Evolutionary conservation across 2,888 invertebrate species (phyloP).

Genomic region (Hirtodrosophila trivittata): DNA sequence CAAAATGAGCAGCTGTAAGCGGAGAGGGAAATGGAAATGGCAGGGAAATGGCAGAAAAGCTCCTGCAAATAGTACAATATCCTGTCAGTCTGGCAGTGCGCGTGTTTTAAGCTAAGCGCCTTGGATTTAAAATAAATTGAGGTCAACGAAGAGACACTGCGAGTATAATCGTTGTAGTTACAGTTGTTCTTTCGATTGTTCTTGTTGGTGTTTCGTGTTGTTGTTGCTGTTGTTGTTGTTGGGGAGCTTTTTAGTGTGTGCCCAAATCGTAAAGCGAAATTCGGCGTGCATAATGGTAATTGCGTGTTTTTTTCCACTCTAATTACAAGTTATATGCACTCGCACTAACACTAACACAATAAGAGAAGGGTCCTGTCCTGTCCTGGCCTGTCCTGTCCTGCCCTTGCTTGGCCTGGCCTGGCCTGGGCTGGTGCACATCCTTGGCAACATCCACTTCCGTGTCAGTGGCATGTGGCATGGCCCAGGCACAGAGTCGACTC

Average conservation of each 20-base stretch:
- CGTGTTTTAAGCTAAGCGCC: conserved; percentile 68
- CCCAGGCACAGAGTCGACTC: not conserved
- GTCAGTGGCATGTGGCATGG: conserved; percentile 9
- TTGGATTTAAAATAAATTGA: conserved; percentile 75
- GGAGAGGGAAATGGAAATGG: too few species aligned
- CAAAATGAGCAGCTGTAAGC: conserved; percentile 1
- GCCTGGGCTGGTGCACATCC: conserved; percentile 30
- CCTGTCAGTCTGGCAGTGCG: conserved; percentile 39
- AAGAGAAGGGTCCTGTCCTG: conserved; percentile 5
- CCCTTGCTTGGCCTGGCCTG: not conserved
- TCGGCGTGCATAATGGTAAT: conserved; percentile 77
- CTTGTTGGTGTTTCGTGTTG: conserved; percentile 26
- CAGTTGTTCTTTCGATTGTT: conserved; percentile 24
- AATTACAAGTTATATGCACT: conserved; percentile 70
- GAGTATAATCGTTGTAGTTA: conserved; percentile 32
- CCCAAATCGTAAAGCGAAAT: conserved; percentile 69
- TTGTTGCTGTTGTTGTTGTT: conserved; percentile 24
- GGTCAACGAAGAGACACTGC: conserved; percentile 62
- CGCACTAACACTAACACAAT: conserved; percentile 41
- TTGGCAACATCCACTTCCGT: conserved; percentile 27
- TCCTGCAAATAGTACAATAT: conserved; percentile 27
- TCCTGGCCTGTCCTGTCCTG: too few species aligned
- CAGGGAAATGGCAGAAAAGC: not conserved
- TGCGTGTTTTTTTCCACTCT: conserved; percentile 76
- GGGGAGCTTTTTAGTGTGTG: conserved; percentile 50